Evolutionary conservation across 1,140 invertebrate genomes (phyloP), one percentile per base, ranked within the genome.

Genomic region (Gerris buenoi): DNA sequence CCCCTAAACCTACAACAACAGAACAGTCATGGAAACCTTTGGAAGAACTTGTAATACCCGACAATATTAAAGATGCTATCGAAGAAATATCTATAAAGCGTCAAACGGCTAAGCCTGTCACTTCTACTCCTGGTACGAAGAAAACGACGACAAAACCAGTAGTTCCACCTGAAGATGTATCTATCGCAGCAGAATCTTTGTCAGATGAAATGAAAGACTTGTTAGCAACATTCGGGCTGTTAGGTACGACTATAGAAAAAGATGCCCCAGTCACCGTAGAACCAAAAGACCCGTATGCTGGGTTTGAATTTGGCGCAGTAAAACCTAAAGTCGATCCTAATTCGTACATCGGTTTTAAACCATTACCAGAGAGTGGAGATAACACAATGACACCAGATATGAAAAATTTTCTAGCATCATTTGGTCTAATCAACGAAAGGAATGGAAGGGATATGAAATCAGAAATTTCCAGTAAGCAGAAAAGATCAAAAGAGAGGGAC

Each of bases 261-360:
- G 33, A 67, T 25, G 15, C 23, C 23, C 33, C 33, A 46, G 33
- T 46, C 18, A 46, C 5, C 5, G 33, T 10, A 18, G 5, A 46
- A 46, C 33, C 33, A 5, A 46, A 46, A 46, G 33, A 46, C 33
- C 33, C 33, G 18, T 46, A 46, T 46, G 33, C 33, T 18, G 33
- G 33, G 18, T 46, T 46, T 46, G 33, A n/a, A 25, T 14, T n/a
- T 58, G 63, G 33, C 3, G 60, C 14, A 15, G 69, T 76, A 10
- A 68, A 66, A 1, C 75, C 75, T 1, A 70, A 70, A 13, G 67
- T 75, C 18, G 72, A 75, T 28, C 76, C 74, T 14, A 76, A 80
- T 60, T 80, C 80, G 0, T 85, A 83, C 68, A 74, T 78, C 0
- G 79, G 76, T 22, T 85, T 85, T 67, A 85, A 84, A 72, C 82